These are phyloP conservation scores for Bembecia ichneumoniformis DNA, from an alignment of 2,888 invertebrate genomes.

Conservation along the genomic window DNA sequence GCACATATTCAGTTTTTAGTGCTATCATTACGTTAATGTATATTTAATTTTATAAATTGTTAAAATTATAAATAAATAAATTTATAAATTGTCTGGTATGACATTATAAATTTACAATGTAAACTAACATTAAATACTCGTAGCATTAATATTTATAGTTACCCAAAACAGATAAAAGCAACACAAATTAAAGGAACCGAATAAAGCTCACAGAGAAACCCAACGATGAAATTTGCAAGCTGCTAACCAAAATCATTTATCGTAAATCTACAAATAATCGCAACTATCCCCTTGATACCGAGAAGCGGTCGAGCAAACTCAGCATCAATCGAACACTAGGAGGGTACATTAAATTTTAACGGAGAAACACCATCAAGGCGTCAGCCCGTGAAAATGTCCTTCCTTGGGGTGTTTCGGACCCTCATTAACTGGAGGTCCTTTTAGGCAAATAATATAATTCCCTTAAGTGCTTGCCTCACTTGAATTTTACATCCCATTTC, in stretches of 20 bases:
- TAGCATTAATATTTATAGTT: no score
- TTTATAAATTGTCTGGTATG: no score
- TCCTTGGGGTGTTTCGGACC: slow-evolving; percentile 31
- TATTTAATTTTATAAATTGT: no score
- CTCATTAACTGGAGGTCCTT: slow-evolving; percentile 35
- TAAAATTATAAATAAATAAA: no score
- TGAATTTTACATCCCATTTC: neutral
- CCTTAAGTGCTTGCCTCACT: slow-evolving; percentile 19
- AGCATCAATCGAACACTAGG: neutral
- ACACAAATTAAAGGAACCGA: no score
- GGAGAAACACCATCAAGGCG: slow-evolving; percentile 33
- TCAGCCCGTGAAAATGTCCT: slow-evolving; percentile 28
- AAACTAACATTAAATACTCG: no score
- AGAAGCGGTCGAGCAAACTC: neutral
- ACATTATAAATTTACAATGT: no score
- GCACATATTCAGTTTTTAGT: no score
- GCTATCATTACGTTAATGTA: no score
- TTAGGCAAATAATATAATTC: slow-evolving; percentile 19
- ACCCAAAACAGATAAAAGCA: no score
- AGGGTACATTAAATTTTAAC: slow-evolving; percentile 43
- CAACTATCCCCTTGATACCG: neutral
- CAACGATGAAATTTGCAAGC: no score
- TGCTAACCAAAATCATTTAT: neutral
- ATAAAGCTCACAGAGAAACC: no score
- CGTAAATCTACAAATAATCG: neutral